Evolutionary conservation across 2,888 invertebrate species (phyloP).

Genomic region (Seira ritae): DNA sequence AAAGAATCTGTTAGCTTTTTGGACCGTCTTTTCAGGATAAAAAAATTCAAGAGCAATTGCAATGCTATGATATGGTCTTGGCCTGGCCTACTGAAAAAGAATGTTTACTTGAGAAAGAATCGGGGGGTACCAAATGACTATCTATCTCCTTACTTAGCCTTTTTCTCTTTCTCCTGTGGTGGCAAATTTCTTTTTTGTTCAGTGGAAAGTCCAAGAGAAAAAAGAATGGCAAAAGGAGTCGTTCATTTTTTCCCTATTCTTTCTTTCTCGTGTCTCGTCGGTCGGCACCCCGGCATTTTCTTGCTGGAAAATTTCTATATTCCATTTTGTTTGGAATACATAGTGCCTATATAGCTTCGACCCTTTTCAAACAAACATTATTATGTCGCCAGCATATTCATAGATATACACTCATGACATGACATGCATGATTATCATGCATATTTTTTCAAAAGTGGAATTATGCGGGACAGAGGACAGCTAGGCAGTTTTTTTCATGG

Average conservation of each 20-base stretch:
- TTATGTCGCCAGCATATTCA: background rate
- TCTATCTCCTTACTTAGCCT: too few relatives aligned
- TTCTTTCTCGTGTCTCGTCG: slow-evolving; percentile 45
- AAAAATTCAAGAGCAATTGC: slow-evolving; percentile 60
- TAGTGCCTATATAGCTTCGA: background rate
- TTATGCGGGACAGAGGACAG: background rate
- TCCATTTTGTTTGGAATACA: too few relatives aligned
- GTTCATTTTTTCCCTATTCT: background rate
- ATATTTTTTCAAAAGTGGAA: background rate
- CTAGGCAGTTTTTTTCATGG: background rate
- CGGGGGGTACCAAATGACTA: too few relatives aligned
- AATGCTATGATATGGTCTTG: slow-evolving; percentile 39
- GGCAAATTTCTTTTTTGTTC: background rate
- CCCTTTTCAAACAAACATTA: background rate
- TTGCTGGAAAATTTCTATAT: slow-evolving; percentile 4
- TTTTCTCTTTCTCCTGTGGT: slow-evolving; percentile 16
- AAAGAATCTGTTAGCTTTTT: background rate
- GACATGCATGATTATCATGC: background rate
- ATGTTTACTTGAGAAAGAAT: too few relatives aligned
- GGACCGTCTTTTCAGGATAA: too few relatives aligned
- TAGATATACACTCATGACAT: too few relatives aligned
- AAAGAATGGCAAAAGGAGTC: slow-evolving; percentile 22
- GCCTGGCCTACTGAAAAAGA: slow-evolving; percentile 26
- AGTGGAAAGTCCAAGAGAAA: too few relatives aligned
- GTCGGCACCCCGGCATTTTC: slow-evolving; percentile 61